Percentiles rank a stretch among this genome's conserved stretches.
Evolutionary conservation across 2,797 vertebrate genomes (phyloP).

Genomic region (Pangasius macronema): DNA sequence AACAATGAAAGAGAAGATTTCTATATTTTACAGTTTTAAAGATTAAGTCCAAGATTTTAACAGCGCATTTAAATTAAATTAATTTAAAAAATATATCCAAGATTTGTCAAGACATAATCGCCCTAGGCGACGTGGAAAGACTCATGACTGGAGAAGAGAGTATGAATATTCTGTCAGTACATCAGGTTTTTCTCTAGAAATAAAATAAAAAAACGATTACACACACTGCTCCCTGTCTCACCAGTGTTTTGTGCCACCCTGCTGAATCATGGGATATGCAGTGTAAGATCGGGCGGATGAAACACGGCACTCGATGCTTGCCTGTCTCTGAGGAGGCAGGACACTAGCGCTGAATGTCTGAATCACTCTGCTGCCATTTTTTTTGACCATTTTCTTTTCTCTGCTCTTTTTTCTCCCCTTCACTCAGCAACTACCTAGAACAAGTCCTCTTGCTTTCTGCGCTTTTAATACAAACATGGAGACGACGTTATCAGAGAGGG

Average conservation of each 20-base stretch:
- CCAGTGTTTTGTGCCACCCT: not conserved
- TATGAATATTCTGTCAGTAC: not conserved
- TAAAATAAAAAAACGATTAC: not conserved
- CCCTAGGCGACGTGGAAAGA: not conserved
- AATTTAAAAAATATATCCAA: not conserved
- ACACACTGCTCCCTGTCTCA: not conserved
- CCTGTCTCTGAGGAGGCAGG: not conserved
- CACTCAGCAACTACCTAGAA: conserved; percentile 47
- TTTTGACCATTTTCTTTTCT: conserved; percentile 53
- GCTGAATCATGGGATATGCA: not conserved
- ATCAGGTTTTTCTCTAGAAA: not conserved
- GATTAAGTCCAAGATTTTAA: not conserved
- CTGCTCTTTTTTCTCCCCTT: conserved; percentile 47
- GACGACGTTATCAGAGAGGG: conserved; percentile 27
- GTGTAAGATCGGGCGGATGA: not conserved
- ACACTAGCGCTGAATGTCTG: conserved; percentile 54
- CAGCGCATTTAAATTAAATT: not conserved
- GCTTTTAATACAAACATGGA: conserved; percentile 48
- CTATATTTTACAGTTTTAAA: not conserved
- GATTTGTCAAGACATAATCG: not conserved
- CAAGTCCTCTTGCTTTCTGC: conserved; percentile 54
- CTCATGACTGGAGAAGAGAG: not conserved
- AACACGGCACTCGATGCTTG: not conserved
- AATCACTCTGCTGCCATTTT: conserved; percentile 51
- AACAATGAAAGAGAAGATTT: not conserved